phyloP scores from a whole-genome alignment of 2,797 vertebrate species.

The Sebastes itinus region DNA sequence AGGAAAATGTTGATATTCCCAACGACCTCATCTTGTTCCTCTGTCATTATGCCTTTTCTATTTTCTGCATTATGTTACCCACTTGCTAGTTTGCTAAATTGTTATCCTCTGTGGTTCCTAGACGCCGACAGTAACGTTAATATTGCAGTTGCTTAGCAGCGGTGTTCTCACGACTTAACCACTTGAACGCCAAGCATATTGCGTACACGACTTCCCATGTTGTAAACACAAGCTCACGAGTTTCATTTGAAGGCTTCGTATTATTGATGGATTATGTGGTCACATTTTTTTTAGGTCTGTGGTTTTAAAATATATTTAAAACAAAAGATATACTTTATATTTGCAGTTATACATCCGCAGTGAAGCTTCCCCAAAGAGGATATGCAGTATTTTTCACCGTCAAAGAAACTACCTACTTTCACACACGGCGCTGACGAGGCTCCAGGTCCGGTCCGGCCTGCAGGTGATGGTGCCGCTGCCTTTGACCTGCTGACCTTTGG shows the following conservation, averaged over 20 bases:
- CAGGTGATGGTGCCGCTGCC: slow-evolving; percentile 87
- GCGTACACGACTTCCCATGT: too few relatives aligned
- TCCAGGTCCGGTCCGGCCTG: slow-evolving; percentile 93
- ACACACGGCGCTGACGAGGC: slow-evolving; percentile 85
- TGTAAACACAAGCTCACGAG: too few relatives aligned
- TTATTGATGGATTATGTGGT: not conserved
- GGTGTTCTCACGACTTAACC: too few relatives aligned
- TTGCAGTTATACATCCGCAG: not conserved
- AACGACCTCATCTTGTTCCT: rapidly evolving
- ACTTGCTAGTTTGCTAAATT: too few relatives aligned
- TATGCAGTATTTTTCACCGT: not conserved
- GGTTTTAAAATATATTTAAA: not conserved
- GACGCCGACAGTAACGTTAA: too few relatives aligned
- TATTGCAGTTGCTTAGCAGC: rapidly evolving
- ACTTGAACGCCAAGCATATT: too few relatives aligned
- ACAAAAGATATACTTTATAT: not conserved
- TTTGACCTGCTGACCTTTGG: slow-evolving; percentile 88
- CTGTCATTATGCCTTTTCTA: too few relatives aligned
- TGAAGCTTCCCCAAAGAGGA: not conserved
- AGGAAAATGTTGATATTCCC: too few relatives aligned
- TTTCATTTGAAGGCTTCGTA: too few relatives aligned
- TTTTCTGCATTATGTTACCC: too few relatives aligned
- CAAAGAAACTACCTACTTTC: slow-evolving; percentile 87
- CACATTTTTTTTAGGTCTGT: not conserved
- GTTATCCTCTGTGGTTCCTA: too few relatives aligned